phyloP scores from a whole-genome alignment of 1,140 invertebrate species.

The Aphelinus atriplicis region DNA sequence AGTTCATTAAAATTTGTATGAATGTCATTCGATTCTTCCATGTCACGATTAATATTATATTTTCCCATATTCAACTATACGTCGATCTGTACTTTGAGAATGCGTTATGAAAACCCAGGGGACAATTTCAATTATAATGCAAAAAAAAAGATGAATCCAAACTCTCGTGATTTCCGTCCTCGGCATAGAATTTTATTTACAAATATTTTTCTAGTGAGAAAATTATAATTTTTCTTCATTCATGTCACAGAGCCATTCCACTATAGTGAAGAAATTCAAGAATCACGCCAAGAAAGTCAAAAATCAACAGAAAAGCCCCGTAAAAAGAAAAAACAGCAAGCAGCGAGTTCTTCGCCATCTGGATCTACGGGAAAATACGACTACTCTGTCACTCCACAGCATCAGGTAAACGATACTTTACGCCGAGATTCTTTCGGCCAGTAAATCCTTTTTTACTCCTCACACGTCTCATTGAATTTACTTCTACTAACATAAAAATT shows the following conservation, averaged over 20 bases:
- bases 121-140: too few relatives aligned
- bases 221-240: too few relatives aligned
- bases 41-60: too few relatives aligned
- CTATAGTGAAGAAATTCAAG: constrained; percentile 71
- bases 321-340: constrained; percentile 50
- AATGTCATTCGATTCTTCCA: too few relatives aligned
- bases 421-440: not conserved
- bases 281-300: constrained; percentile 52
- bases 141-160: too few relatives aligned
- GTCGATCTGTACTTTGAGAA: too few relatives aligned
- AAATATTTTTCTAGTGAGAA: too few relatives aligned
- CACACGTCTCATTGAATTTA: not conserved
- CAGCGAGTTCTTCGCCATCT: constrained; percentile 51
- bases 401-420: constrained; percentile 54
- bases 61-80: too few relatives aligned
- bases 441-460: not conserved
- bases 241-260: constrained; percentile 53
- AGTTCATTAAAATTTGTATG: too few relatives aligned
- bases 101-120: too few relatives aligned
- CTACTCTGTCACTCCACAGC: constrained; percentile 57
- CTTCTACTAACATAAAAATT: constrained; percentile 31
- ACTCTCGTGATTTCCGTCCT: too few relatives aligned
- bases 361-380: constrained; percentile 57
- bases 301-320: constrained; percentile 55
- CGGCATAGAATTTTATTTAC: too few relatives aligned